A percentile compares a stretch with the other conserved stretches of the same genome.
Conservation (phyloP, 2,797 vertebrate genomes). For the Parauchenoglanis punctatus region DNA sequence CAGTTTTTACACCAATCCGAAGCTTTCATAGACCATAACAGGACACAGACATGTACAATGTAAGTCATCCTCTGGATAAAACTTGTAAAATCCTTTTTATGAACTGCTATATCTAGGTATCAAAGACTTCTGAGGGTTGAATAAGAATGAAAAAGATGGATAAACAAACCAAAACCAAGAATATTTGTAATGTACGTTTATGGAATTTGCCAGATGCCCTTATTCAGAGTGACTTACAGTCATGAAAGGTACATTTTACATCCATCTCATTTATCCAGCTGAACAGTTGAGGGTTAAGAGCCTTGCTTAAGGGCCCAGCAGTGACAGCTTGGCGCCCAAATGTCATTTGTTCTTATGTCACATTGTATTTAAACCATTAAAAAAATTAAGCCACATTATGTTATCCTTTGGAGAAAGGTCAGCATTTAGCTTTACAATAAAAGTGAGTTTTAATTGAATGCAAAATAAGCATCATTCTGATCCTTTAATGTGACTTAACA, state of each 20-base stretch:
- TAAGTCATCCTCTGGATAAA: background rate
- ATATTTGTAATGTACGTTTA: background rate
- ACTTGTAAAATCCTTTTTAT: background rate
- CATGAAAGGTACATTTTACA: background rate
- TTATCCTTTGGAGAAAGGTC: background rate
- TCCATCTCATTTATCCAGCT: background rate
- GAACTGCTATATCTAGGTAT: background rate
- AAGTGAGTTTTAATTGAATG: background rate
- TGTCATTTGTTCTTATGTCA: background rate
- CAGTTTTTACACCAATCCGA: background rate
- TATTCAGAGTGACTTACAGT: background rate
- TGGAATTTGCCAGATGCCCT: background rate
- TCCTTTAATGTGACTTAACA: background rate
- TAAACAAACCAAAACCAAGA: background rate
- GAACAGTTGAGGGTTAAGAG: background rate
- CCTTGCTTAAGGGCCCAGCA: background rate
- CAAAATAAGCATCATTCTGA: background rate
- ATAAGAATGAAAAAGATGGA: background rate
- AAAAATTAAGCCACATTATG: background rate
- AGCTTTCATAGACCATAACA: background rate
- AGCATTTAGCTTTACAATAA: background rate
- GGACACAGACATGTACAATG: background rate
- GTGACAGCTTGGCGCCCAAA: background rate
- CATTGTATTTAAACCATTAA: background rate
- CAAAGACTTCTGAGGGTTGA: background rate